These are phyloP conservation scores for Oscheius sp. DNA, from an alignment of 1,140 invertebrate species.

Conservation along the genomic window DNA sequence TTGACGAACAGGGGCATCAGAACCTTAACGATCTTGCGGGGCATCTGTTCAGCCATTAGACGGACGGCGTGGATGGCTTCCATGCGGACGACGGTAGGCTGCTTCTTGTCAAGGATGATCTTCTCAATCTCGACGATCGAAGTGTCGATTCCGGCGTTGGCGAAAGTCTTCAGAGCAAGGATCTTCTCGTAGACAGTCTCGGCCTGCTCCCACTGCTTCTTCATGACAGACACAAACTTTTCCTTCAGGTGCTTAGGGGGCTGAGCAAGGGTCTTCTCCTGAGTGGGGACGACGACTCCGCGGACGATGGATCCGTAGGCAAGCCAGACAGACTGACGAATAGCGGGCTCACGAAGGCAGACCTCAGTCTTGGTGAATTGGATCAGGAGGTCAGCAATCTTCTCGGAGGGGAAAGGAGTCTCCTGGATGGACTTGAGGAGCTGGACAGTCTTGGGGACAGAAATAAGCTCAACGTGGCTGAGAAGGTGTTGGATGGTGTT, in stretches of 20 bases:
- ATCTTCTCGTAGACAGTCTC: conserved; percentile 37
- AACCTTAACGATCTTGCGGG: conserved; percentile 46
- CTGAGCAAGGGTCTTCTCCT: conserved; percentile 7
- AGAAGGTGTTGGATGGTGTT: conserved; percentile 37
- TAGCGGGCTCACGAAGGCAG: background rate
- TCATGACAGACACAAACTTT: conserved; percentile 26
- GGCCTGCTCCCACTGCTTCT: conserved; percentile 24
- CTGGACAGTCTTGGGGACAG: conserved; percentile 29
- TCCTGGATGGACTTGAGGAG: conserved; percentile 30
- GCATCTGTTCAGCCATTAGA: conserved; percentile 42
- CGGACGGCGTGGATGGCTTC: conserved; percentile 56
- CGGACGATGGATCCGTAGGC: conserved; percentile 29
- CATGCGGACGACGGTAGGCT: conserved; percentile 44
- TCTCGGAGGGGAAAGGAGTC: conserved; percentile 10
- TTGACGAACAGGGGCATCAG: conserved; percentile 52
- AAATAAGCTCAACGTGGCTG: conserved; percentile 24
- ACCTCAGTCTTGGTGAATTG: conserved; percentile 1
- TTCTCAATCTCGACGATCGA: conserved; percentile 42
- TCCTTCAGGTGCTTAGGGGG: background rate
- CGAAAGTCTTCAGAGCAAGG: conserved; percentile 46
- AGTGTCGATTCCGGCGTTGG: conserved; percentile 54
- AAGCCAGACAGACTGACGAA: conserved; percentile 29
- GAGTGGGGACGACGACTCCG: conserved; percentile 9
- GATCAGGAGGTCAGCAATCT: conserved; percentile 18
- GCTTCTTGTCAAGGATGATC: conserved; percentile 44